These are phyloP conservation scores for Athene noctua DNA, from an alignment of 2,113 vertebrate species.

Conservation along the genomic window DNA sequence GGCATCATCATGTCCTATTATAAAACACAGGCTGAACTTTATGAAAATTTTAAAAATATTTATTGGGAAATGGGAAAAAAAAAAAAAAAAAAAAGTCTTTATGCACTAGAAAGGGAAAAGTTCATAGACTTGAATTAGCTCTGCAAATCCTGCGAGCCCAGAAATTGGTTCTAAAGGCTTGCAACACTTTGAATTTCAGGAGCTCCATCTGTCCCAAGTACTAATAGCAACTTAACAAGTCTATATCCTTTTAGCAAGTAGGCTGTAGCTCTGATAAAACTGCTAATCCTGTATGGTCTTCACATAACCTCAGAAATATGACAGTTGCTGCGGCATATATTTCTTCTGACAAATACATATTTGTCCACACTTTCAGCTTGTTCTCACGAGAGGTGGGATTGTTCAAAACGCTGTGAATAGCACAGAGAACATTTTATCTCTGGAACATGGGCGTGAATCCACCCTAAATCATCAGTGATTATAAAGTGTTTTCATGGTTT, in stretches of 20 bases:
- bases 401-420: background rate
- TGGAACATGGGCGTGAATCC: background rate
- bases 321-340: background rate
- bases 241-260: background rate
- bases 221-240: background rate
- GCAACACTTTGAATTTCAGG: background rate
- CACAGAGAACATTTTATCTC: background rate
- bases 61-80: background rate
- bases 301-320: background rate
- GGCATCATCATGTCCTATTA: background rate
- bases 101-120: background rate
- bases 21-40: background rate
- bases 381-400: background rate
- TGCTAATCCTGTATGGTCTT: background rate
- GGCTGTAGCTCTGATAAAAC: background rate
- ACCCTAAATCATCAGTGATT: background rate
- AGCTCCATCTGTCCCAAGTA: background rate
- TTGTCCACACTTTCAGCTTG: background rate
- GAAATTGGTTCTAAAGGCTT: background rate
- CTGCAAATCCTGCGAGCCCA: background rate
- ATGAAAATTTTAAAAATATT: background rate
- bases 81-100: background rate
- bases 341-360: background rate
- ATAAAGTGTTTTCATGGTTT: background rate
- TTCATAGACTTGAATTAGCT: background rate